Conservation (phyloP, 92 coral and sea anemone species). For the Phenganax marumi region DNA sequence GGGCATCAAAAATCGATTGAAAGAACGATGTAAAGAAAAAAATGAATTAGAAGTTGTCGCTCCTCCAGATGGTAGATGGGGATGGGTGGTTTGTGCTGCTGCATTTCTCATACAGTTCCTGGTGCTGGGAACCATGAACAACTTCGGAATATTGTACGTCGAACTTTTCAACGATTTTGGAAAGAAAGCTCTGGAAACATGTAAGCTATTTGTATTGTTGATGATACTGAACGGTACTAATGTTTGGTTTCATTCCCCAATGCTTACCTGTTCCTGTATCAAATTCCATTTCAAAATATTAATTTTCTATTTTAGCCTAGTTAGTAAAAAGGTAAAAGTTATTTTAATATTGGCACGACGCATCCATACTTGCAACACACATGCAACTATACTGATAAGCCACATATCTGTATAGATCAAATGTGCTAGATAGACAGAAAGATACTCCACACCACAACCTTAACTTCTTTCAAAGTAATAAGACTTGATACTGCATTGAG, state of each 20-base stretch:
- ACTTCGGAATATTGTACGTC: conserved; percentile 88
- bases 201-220: conserved; percentile 44
- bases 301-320: conserved; percentile 1
- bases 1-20: conserved; percentile 12
- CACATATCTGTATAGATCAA: not conserved
- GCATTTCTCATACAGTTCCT: conserved; percentile 84
- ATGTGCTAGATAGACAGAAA: too few species aligned
- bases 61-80: conserved; percentile 99
- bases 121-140: conserved; percentile 95
- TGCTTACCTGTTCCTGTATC: not conserved
- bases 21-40: conserved; percentile 64
- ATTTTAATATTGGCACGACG: not conserved
- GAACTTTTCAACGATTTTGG: conserved; percentile 71
- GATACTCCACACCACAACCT: too few species aligned
- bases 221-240: not conserved
- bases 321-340: not conserved
- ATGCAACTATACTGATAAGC: not conserved
- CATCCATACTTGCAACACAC: not conserved
- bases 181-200: conserved; percentile 69
- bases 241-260: not conserved
- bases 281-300: conserved; percentile 39
- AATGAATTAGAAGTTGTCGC: conserved; percentile 60
- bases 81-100: conserved; percentile 93
- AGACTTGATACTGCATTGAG: too few species aligned
- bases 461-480: too few species aligned